Evolutionary conservation across 2,888 invertebrate species (phyloP), one percentile per base, ranked within the genome.

Genomic region (Amphipoea oculea): DNA sequence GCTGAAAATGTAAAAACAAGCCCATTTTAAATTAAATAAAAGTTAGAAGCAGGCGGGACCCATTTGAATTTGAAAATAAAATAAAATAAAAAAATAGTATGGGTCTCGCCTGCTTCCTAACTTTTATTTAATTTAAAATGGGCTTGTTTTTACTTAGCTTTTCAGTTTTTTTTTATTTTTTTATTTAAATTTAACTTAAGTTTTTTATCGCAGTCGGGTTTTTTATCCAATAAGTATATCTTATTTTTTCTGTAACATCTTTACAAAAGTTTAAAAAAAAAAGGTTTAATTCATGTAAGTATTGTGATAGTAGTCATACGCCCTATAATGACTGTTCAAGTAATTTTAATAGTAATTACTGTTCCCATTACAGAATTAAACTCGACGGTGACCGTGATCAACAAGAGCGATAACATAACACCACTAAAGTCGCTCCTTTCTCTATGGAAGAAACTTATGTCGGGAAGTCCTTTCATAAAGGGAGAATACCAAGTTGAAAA

Each of bases 371-470:
- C 90, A 96, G 96, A 96, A 87, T 82, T 96, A 14, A 92, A 94
- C 86, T 93, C 92, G 2, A 94, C 92, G 3, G 93, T 92, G 67
- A 93, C 78, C 85, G 91, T 88, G 89, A 95, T 86, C 88, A 93
- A 89, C 97, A 98, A 97, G 97, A 97, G 78, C 95, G 97, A 90
- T 97, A 98, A 90, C 93, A 98, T 77, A 94, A 97, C 94, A 2
- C 93, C 95, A 0, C 75, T 95, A 4, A 95, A 94, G 82, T 98
- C 98, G 0, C 95, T 99, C 72, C 97, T 99, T 54, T 97, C 97
- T 78, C 93, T 99, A 6, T 99, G 99, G 99, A 99, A 99, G 92
- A 99, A 98, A 93, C 90, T 98, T 42, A 98, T 98, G 96, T 97
- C 98, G 17, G 97, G 97, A 3, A 94, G 92, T 84, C 95, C 95